These are phyloP conservation scores for Alosa alosa DNA, from an alignment of 2,113 vertebrate genomes.

Conservation along the genomic window DNA sequence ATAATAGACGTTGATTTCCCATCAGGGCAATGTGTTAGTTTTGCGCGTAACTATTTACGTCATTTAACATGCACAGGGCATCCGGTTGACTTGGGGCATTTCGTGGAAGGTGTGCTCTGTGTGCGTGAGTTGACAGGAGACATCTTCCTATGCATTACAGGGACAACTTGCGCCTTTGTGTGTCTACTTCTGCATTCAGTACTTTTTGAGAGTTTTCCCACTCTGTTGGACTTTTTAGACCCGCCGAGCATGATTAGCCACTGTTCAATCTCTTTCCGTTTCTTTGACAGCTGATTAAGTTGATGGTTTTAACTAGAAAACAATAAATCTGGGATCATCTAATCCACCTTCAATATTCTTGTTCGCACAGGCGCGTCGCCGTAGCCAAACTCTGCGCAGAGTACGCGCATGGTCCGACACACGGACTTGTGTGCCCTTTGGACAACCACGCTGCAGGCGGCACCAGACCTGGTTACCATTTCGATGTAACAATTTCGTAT, in stretches of 20 bases:
- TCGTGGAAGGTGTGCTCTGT: not conserved
- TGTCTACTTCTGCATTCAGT: not conserved
- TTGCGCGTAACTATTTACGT: not conserved
- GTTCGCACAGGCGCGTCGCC: conserved; percentile 13
- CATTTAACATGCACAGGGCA: not conserved
- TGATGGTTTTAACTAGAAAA: not conserved
- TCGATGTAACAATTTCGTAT: not conserved
- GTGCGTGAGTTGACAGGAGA: not conserved
- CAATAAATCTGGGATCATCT: not conserved
- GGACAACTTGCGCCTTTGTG: not conserved
- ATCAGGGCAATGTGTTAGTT: not conserved
- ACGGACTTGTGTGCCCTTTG: conserved; percentile 18
- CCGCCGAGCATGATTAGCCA: not conserved
- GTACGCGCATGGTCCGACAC: conserved; percentile 9
- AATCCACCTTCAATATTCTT: not conserved
- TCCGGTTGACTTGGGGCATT: not conserved
- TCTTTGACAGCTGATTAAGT: not conserved
- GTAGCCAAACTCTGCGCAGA: conserved; percentile 8
- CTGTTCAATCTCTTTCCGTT: not conserved
- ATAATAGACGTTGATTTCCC: conserved; percentile 16
- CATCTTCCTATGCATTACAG: not conserved
- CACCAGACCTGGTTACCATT: not conserved
- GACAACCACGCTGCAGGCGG: not conserved
- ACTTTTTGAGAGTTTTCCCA: not conserved
- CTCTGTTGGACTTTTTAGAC: not conserved